phyloP scores from a whole-genome alignment of 2,113 vertebrate species.

The Mola mola region DNA sequence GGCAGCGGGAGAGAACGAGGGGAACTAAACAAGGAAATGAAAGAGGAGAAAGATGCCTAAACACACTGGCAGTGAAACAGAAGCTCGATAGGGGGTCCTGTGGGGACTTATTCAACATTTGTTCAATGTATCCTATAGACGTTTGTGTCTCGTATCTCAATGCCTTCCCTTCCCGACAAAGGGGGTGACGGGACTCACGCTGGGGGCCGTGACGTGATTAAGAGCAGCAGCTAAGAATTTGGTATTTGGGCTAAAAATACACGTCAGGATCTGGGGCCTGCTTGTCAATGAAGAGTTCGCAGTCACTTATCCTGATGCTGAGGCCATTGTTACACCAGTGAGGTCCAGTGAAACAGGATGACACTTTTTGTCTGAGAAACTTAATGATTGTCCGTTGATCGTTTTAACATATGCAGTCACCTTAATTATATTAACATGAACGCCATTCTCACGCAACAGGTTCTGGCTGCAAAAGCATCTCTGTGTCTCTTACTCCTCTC shows the following conservation, averaged over 20 bases:
- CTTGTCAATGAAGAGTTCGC: constrained; percentile 14
- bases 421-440: too few relatives aligned
- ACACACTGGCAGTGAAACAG: constrained; percentile 41
- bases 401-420: too few relatives aligned
- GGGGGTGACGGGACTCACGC: constrained; percentile 20
- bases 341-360: too few relatives aligned
- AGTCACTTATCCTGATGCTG: not conserved
- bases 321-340: constrained; percentile 19
- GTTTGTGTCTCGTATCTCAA: constrained; percentile 39
- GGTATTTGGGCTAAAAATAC: constrained; percentile 13
- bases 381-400: too few relatives aligned
- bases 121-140: constrained; percentile 54
- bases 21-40: not conserved
- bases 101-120: constrained; percentile 47
- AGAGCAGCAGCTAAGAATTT: constrained; percentile 39
- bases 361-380: too few relatives aligned
- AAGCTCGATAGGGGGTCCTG: constrained; percentile 55
- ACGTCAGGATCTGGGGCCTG: constrained; percentile 6
- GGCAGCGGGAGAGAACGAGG: too few relatives aligned
- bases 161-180: constrained; percentile 10
- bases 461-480: too few relatives aligned
- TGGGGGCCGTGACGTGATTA: constrained; percentile 39
- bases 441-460: too few relatives aligned
- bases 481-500: too few relatives aligned
- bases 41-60: constrained; percentile 8